A percentile compares a stretch with the other conserved stretches of the same genome.
These are phyloP conservation scores for Neotoxoptera formosana DNA, from an alignment of 1,140 invertebrate species.

Conservation along the genomic window DNA sequence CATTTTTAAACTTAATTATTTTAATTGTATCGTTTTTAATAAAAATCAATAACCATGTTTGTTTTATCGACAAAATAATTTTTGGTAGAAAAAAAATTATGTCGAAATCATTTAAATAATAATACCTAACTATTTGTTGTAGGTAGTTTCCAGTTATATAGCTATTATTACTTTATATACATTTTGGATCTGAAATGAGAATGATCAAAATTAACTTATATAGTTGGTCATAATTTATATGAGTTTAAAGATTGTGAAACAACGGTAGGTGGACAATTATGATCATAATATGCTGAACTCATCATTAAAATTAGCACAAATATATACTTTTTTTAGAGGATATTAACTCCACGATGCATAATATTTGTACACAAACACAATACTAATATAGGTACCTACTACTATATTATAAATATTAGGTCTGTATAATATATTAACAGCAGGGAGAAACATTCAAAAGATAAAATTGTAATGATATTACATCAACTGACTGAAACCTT, in stretches of 20 bases:
- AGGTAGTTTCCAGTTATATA: not conserved
- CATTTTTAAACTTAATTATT: not conserved
- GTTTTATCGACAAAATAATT: not conserved
- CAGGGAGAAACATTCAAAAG: not conserved
- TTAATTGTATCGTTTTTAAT: not conserved
- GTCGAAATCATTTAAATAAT: not conserved
- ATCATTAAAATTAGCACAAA: too few relatives aligned
- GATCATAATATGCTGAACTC: too few relatives aligned
- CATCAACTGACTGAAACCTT: not conserved
- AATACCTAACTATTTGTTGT: not conserved
- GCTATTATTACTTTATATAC: not conserved
- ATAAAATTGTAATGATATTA: not conserved
- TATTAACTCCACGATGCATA: too few relatives aligned
- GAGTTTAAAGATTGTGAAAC: too few relatives aligned
- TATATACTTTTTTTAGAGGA: too few relatives aligned
- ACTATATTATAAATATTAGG: not conserved
- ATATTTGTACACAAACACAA: too few relatives aligned
- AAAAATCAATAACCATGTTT: not conserved
- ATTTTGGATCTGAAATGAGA: not conserved
- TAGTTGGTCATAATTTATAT: not conserved
- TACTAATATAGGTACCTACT: too few relatives aligned
- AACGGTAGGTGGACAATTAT: too few relatives aligned
- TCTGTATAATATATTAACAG: not conserved
- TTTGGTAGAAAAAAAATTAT: not conserved
- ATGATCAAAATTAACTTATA: not conserved